A percentile compares a stretch with the other conserved stretches of the same genome.
These are phyloP conservation scores for Neomorphus geoffroyi DNA, from an alignment of 2,797 vertebrate species.

Conservation along the genomic window DNA sequence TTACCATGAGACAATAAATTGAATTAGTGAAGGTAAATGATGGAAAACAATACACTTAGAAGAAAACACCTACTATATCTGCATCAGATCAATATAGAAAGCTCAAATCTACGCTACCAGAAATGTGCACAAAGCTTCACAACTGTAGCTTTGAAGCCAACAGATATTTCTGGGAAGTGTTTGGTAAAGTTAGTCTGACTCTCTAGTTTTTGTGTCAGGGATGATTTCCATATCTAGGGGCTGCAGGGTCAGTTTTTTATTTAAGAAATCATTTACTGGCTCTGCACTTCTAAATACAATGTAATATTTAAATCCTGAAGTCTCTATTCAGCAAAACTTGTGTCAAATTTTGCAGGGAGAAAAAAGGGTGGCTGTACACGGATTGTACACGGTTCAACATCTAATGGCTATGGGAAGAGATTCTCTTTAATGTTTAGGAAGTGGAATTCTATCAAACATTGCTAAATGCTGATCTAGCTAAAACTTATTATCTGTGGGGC, in stretches of 20 bases:
- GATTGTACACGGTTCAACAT: not conserved
- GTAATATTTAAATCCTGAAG: not conserved
- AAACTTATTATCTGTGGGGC: constrained; percentile 7
- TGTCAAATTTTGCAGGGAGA: not conserved
- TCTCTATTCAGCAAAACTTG: not conserved
- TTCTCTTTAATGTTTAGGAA: not conserved
- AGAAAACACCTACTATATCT: not conserved
- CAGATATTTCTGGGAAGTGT: not conserved
- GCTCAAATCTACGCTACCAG: not conserved
- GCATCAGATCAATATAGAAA: not conserved
- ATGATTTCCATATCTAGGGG: not conserved
- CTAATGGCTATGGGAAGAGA: not conserved
- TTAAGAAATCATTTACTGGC: not conserved
- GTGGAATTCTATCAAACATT: not conserved
- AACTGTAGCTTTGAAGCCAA: not conserved
- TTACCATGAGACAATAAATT: not conserved
- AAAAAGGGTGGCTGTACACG: not conserved
- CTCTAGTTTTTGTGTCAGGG: not conserved
- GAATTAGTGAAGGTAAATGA: not conserved
- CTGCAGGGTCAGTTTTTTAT: not conserved
- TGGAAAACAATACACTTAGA: not conserved
- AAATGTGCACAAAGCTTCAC: not conserved
- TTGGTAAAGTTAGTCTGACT: not conserved
- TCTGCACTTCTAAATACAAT: not conserved
- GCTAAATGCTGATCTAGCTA: constrained; percentile 23